Conservation (phyloP, 2,113 vertebrate species). For the Hydropotes inermis region DNA sequence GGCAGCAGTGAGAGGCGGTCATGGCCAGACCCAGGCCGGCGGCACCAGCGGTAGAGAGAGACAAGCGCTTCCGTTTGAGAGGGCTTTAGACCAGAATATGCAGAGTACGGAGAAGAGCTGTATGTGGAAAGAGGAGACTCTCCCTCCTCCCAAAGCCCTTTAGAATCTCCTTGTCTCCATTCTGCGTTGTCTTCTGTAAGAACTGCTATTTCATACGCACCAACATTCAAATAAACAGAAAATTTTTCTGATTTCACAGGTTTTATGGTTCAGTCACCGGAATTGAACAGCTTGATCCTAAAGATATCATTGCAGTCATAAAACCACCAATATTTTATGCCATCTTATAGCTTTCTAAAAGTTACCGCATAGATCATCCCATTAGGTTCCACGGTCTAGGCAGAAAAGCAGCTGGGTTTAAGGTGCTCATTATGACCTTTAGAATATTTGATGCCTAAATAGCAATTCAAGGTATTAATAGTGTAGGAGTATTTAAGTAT, state of each 20-base stretch:
- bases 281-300: not conserved
- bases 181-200: not conserved
- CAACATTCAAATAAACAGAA: not conserved
- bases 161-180: not conserved
- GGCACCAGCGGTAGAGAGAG: not conserved
- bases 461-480: not conserved
- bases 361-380: not conserved
- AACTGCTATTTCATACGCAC: not conserved
- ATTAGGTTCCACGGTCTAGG: not conserved
- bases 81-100: not conserved
- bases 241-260: not conserved
- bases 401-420: not conserved
- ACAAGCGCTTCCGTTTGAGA: not conserved
- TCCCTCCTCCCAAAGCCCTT: too few relatives aligned
- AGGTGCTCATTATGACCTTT: not conserved
- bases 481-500: not conserved
- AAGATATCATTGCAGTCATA: not conserved
- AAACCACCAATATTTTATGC: not conserved
- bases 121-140: not conserved
- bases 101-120: not conserved
- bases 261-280: not conserved
- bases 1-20: rapidly evolving
- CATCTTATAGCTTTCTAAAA: not conserved
- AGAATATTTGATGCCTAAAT: not conserved
- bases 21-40: too few relatives aligned